These are phyloP conservation scores for Helicolenus hilgendorfi DNA, from an alignment of 2,797 vertebrate species.

Conservation along the genomic window DNA sequence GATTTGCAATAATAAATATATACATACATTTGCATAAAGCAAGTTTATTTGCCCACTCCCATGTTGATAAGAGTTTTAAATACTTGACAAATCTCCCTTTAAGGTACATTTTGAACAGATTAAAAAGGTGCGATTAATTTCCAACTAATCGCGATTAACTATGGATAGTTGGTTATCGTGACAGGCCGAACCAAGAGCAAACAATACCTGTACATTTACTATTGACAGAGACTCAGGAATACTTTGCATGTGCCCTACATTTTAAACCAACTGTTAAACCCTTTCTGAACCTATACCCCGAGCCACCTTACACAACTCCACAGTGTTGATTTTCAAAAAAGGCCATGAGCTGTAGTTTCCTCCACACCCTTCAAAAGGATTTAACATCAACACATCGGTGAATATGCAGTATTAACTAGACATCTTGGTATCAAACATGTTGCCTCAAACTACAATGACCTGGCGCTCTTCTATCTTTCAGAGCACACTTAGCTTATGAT, in stretches of 20 bases:
- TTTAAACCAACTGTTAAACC: neutral
- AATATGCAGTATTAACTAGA: neutral
- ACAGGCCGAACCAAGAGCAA: neutral
- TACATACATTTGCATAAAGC: too few species aligned
- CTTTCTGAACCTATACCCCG: neutral
- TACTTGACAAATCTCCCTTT: too few species aligned
- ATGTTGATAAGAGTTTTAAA: too few species aligned
- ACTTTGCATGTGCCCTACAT: neutral
- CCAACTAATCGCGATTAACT: too few species aligned
- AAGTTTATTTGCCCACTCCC: too few species aligned
- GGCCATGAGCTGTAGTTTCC: constrained; percentile 8
- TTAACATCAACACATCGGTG: constrained; percentile 25
- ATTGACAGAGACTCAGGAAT: neutral
- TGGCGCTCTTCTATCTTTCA: neutral
- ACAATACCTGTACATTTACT: neutral
- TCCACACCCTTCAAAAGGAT: constrained; percentile 27
- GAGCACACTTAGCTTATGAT: neutral
- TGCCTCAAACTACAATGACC: constrained; percentile 29
- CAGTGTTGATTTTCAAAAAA: constrained; percentile 15
- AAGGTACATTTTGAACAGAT: too few species aligned
- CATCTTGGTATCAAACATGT: constrained; percentile 1
- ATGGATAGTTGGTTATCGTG: neutral
- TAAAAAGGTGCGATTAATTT: too few species aligned
- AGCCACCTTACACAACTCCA: neutral
- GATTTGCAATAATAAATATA: too few species aligned